Evolutionary conservation across 2,113 vertebrate genomes (phyloP), one percentile per base, ranked within the genome.

Genomic region (Chaenocephalus aceratus): DNA sequence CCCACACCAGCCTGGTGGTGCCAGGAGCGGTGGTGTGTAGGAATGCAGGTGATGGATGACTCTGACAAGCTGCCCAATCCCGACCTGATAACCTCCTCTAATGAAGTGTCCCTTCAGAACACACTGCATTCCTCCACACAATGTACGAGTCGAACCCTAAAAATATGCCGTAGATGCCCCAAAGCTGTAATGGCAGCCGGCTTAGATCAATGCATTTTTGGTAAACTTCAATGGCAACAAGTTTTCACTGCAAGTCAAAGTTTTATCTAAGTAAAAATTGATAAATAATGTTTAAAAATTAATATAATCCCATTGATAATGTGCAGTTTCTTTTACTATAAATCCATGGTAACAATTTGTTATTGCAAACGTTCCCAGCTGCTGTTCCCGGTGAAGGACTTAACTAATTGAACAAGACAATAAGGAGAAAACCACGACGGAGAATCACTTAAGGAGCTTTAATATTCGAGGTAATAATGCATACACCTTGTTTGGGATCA

Each of bases 1-100:
- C 36, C 1, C 36, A 5, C 36, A 5, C 13, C 46, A 41, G 59
- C 70, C 80, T 86, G 79, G 80, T 87, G 83, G 93, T 94, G 72
- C 93, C 94, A 94, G 92, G 93, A 91, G 75, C 92, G 23, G 75
- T 65, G 81, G 57, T 75, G 66, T 78, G 56, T 53, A 90, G 92
- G 93, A 95, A 94, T 94, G 89, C 69, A 67, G 46, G 82, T 91
- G 92, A 93, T 86, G 89, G 77, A 94, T 93, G 88, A 85, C 57
- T 69, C 74, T 86, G 83, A 85, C 88, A 91, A 68, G 79, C 77
- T 79, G 82, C 75, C 80, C 72, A 78, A 80, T 61, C 70, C 85
- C 30, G 5, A 86, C 85, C 79, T 90, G 92, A 94, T 94, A 92
- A 94, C 89, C 90, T 80, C 64, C 59, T 69, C 52, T 54, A 54